phyloP scores from a whole-genome alignment of 64 coral and sea anemone species.

The Montipora cactus region DNA sequence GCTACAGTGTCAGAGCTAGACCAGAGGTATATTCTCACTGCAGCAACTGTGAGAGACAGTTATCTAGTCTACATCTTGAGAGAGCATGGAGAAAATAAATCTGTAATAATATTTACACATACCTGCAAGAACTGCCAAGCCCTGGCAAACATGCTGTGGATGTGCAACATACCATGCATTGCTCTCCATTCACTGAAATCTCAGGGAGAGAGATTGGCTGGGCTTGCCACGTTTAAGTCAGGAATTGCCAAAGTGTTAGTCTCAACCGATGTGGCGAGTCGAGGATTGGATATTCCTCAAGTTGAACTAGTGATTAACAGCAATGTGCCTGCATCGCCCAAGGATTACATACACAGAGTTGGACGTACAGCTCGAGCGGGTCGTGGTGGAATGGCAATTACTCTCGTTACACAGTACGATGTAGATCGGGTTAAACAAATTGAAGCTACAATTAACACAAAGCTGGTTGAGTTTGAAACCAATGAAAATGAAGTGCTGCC shows the following conservation, averaged over 20 bases:
- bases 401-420: constrained; percentile 96
- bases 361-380: constrained; percentile 95
- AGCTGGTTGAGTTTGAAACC: constrained; percentile 80
- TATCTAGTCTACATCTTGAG: constrained; percentile 85
- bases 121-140: constrained; percentile 96
- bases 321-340: constrained; percentile 88
- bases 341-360: constrained; percentile 97
- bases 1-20: constrained; percentile 90
- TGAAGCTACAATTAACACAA: constrained; percentile 83
- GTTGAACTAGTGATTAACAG: constrained; percentile 97
- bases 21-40: constrained; percentile 80
- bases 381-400: constrained; percentile 86
- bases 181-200: constrained; percentile 92
- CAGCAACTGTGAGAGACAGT: constrained; percentile 88
- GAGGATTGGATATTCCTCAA: constrained; percentile 94
- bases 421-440: constrained; percentile 78
- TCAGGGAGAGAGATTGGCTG: constrained; percentile 82
- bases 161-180: constrained; percentile 87
- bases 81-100: constrained; percentile 81
- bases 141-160: constrained; percentile 84
- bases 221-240: constrained; percentile 93
- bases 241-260: constrained; percentile 93
- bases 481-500: constrained; percentile 87
- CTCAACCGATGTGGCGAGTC: constrained; percentile 95
- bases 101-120: constrained; percentile 92